Evolutionary conservation across 2,797 vertebrate species (phyloP).

Genomic region (Numenius phaeopus): DNA sequence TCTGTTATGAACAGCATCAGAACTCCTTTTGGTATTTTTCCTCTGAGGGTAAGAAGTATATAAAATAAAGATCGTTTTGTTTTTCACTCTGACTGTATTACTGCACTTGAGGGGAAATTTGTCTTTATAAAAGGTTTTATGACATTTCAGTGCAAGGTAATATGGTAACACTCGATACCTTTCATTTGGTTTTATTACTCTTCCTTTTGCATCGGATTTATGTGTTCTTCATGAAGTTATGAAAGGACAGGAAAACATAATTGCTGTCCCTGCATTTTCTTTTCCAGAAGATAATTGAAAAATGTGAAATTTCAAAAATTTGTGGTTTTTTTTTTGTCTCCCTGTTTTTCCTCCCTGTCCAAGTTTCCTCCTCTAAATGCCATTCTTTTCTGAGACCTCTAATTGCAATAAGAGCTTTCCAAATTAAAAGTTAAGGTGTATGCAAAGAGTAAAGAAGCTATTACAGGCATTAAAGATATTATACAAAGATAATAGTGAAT

Average conservation of each 20-base stretch:
- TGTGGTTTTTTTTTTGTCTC: neutral
- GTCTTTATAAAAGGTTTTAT: conserved; percentile 67
- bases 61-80: conserved; percentile 64
- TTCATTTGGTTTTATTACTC: conserved; percentile 51
- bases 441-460: neutral
- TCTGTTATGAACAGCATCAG: conserved; percentile 55
- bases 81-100: conserved; percentile 61
- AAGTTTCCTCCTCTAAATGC: neutral
- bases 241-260: neutral
- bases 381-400: neutral
- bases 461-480: neutral
- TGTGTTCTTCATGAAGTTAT: conserved; percentile 1
- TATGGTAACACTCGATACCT: conserved; percentile 43
- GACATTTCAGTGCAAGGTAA: conserved; percentile 35
- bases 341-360: neutral
- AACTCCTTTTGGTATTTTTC: conserved; percentile 61
- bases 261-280: neutral
- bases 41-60: conserved; percentile 60
- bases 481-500: neutral
- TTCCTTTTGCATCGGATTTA: conserved; percentile 44
- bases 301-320: neutral
- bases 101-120: conserved; percentile 67
- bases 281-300: neutral
- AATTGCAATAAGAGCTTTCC: neutral
- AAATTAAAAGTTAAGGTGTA: neutral